Percentiles rank a stretch among this genome's conserved stretches.
phyloP scores from a whole-genome alignment of 1,140 invertebrate species.

The Magallana ariakensis region DNA sequence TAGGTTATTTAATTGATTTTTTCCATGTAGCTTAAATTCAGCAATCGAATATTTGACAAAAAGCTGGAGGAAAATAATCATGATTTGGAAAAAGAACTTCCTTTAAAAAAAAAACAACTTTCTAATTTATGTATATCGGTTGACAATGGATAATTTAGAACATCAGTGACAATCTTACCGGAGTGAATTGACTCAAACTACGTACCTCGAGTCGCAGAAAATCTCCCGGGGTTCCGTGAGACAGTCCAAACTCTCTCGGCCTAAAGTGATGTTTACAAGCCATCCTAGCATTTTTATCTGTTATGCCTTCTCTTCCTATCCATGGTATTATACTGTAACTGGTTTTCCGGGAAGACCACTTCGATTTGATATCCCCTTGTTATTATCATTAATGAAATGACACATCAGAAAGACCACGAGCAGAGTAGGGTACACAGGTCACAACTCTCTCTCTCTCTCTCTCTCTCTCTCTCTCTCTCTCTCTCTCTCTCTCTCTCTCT shows the following conservation, averaged over 20 bases:
- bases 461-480: no score
- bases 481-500: no score
- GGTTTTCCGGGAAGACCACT: slow-evolving; percentile 8
- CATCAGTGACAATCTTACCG: no score
- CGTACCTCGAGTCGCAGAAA: background rate
- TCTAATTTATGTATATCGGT: no score
- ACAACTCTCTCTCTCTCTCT: no score
- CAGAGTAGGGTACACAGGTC: background rate
- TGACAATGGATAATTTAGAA: no score
- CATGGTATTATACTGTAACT: background rate
- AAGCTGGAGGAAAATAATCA: no score
- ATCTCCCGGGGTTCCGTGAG: background rate
- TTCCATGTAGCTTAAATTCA: no score
- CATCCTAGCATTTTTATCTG: slow-evolving; percentile 5
- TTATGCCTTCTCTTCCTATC: background rate
- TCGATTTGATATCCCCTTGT: slow-evolving; percentile 4
- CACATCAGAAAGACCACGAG: background rate
- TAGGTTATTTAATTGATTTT: no score
- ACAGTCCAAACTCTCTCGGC: slow-evolving; percentile 35
- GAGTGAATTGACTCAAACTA: no score
- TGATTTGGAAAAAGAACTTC: background rate
- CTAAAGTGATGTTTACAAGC: background rate
- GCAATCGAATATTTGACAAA: no score
- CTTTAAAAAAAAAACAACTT: background rate
- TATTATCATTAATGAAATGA: background rate